A percentile compares a stretch with the other conserved stretches of the same genome.
phyloP scores from a whole-genome alignment of 2,113 vertebrate genomes.

The Corydoras maculifer region DNA sequence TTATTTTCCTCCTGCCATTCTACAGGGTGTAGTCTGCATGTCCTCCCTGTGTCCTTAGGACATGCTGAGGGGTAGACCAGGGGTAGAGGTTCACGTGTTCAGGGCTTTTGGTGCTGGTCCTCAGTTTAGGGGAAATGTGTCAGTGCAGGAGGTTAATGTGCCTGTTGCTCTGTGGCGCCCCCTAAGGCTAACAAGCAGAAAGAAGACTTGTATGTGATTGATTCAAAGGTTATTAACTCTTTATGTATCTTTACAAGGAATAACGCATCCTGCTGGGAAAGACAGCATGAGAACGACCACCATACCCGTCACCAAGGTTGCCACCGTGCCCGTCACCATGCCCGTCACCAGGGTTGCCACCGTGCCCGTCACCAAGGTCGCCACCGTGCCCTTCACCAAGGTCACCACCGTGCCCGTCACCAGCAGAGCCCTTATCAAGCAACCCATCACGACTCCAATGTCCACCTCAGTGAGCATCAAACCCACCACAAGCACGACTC shows the following conservation, averaged over 20 bases:
- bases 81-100: too few relatives aligned
- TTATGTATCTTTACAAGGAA: conserved; percentile 43
- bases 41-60: too few relatives aligned
- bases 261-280: conserved; percentile 54
- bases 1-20: too few relatives aligned
- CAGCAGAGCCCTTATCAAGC: conserved; percentile 15
- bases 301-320: conserved; percentile 12
- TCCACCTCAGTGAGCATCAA: conserved; percentile 10
- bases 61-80: too few relatives aligned
- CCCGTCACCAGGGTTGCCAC: background rate
- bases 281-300: conserved; percentile 14
- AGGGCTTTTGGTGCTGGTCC: too few relatives aligned
- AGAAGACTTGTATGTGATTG: background rate
- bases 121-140: too few relatives aligned
- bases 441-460: conserved; percentile 8
- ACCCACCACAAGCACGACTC: background rate
- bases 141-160: too few relatives aligned
- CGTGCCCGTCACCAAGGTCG: too few relatives aligned
- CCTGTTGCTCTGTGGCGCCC: too few relatives aligned
- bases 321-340: conserved; percentile 23
- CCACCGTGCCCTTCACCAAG: background rate
- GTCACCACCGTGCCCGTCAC: background rate
- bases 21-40: too few relatives aligned
- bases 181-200: too few relatives aligned
- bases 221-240: background rate